Base-by-base conservation (phyloP, 2,113 vertebrate genomes). In the Addax nasomaculatus region DNA sequence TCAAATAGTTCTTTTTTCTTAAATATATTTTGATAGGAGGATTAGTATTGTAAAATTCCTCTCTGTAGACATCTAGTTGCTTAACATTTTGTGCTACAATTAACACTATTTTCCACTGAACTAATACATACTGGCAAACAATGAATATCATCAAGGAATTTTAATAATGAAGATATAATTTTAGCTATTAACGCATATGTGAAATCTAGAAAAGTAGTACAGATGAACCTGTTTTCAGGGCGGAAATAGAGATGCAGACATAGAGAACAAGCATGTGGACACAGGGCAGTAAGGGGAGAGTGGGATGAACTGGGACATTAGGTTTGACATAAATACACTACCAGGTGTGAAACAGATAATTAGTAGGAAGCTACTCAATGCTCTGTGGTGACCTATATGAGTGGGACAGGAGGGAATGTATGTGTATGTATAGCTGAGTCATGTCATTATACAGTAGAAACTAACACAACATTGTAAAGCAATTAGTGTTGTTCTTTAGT, bases 21-120 rank as follows among this genome's bases (percentile, higher is more conserved):
- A 2, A 43, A 78, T 64, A 39, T 78, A 64, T 64, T 87, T 85
- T 96, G 17, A 88, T 81, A 51, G 16, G 85, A 89, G 27, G 36
- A 62, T 85, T 89, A 47, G 12, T 11, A 5, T 92, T 81, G 36
- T 85, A 93, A 88, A 93, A 89, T 85, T 93, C 49, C 33, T 67
- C 51, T 62, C 81, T 84, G 73, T 87, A 90, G 90, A 70, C 9
- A 83, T 33, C 47, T 93, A 96, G 95, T 83, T 85, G 36, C 76
- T 95, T 98, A 47, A 93, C 91, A 85, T 84, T 49, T 96, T 93
- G 49, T 96, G 85, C 79, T 96, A 89, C 55, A 91, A 78, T 96
- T 96, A 57, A 93, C 39, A 84, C 17, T 3, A 47, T 27, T 91
- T 98, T 85, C 12, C 25, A 92, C 27, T 43, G 8, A 96, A 96